Base-by-base conservation (phyloP, 2,888 invertebrate species). In the Eurytoma adleriae region DNA sequence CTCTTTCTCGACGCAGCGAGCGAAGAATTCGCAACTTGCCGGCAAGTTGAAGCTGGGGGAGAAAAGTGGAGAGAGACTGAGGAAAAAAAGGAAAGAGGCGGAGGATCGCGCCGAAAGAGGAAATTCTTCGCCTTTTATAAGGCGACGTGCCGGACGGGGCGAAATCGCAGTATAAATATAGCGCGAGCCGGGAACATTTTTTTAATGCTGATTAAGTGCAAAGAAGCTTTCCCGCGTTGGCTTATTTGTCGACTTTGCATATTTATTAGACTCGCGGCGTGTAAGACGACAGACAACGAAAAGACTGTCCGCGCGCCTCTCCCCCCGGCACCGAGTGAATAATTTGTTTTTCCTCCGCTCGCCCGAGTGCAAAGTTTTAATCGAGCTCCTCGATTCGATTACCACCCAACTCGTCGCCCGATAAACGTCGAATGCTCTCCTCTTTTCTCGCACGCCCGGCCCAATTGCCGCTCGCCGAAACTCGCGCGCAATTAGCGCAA, bases 231-330 rank as follows among this genome's bases (percentile, higher is more conserved):
- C 30, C 72, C 80, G 76, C 84, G 83, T 76, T 80, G 76, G 82
- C 85, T 86, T 87, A 87, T 85, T 88, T 86, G 85, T 82, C 83
- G 83, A 80, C 85, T 85, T 87, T 89, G 88, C 87, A 89, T 89
- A 89, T 89, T 89, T 88, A 89, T 89, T 85, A 88, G 87, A 82
- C 85, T 84, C 14, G 18, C 68, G 30, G 74, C 59, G 75, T 74
- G 75, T 74, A 78, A 73, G 81, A 72, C 80, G 79, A 82, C 83
- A 84, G 82, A 82, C 84, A 86, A 84, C 83, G 85, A 88, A 87
- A 85, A 79, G 84, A 84, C 83, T 83, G 80, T 83, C 84, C 83
- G 82, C 5, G 50, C 10, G 40, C 40, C 40, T n/a, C 70, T 83
- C 50, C 75, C 75, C 1, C 27, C 24, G 70, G 67, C 66, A 82